phyloP scores from a whole-genome alignment of 2,113 vertebrate species.

The Amphiprion ocellaris region DNA sequence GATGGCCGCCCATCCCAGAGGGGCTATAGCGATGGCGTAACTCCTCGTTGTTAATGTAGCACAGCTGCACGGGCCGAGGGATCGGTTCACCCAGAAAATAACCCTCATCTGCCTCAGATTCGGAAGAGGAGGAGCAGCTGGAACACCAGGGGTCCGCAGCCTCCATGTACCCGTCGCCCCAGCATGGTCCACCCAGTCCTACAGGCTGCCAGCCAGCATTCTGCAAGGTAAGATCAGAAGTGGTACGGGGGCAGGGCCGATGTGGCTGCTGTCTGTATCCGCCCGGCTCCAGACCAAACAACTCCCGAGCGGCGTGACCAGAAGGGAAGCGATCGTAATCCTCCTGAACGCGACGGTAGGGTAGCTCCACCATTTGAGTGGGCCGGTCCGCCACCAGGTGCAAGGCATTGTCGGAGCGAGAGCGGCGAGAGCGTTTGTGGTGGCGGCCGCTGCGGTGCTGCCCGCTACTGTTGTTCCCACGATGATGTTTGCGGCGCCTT shows the following conservation, averaged over 20 bases:
- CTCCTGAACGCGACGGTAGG: slow-evolving; percentile 89
- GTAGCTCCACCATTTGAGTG: slow-evolving; percentile 87
- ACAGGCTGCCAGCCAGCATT: slow-evolving; percentile 92
- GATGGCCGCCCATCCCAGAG: slow-evolving; percentile 85
- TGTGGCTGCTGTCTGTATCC: slow-evolving; percentile 88
- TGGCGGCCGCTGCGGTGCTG: slow-evolving; percentile 87
- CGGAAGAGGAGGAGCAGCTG: slow-evolving; percentile 96
- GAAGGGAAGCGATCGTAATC: slow-evolving; percentile 91
- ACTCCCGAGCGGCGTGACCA: slow-evolving; percentile 89
- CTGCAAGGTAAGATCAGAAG: slow-evolving; percentile 96
- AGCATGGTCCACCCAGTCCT: slow-evolving; percentile 86
- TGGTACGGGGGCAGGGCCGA: slow-evolving; percentile 93
- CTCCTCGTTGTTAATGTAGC: slow-evolving; percentile 95
- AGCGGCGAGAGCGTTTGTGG: slow-evolving; percentile 91
- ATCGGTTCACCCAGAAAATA: slow-evolving; percentile 96
- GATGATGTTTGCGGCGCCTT: slow-evolving; percentile 84
- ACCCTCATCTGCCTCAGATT: slow-evolving; percentile 94
- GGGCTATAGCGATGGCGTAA: slow-evolving; percentile 94
- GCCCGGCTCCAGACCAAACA: slow-evolving; percentile 82
- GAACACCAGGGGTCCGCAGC: slow-evolving; percentile 94
- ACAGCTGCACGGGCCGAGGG: slow-evolving; percentile 92
- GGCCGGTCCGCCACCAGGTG: slow-evolving; percentile 93
- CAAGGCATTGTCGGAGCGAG: slow-evolving; percentile 95
- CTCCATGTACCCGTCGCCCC: slow-evolving; percentile 82
- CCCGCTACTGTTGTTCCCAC: slow-evolving; percentile 86